Evolutionary conservation across 2,113 vertebrate species (phyloP).

Genomic region (Dipodomys spectabilis): DNA sequence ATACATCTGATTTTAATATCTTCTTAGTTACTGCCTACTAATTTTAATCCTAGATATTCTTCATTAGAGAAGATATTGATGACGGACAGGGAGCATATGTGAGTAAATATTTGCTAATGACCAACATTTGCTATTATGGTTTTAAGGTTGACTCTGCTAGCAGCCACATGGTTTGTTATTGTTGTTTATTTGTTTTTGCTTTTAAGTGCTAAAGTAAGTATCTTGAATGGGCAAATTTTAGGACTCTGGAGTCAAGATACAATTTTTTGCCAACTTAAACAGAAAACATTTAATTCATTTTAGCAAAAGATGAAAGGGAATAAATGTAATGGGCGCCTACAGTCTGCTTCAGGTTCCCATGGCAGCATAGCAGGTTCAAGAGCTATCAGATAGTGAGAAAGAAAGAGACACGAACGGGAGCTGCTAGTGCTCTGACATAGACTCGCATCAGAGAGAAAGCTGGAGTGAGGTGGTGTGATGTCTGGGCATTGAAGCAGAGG

Average conservation of each 20-base stretch:
- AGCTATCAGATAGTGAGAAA: conserved; percentile 71
- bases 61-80: conserved; percentile 40
- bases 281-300: conserved; percentile 37
- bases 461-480: conserved; percentile 42
- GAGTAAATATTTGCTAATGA: conserved; percentile 74
- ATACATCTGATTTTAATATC: background rate
- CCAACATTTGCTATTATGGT: conserved; percentile 36
- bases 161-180: background rate
- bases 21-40: conserved; percentile 1
- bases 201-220: conserved; percentile 5
- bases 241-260: conserved; percentile 54
- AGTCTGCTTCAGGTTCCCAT: conserved; percentile 81
- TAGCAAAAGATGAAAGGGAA: conserved; percentile 70
- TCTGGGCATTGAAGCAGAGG: conserved; percentile 23
- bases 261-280: conserved; percentile 70
- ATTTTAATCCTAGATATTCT: conserved; percentile 41
- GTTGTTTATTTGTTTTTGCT: conserved; percentile 12
- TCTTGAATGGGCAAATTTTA: conserved; percentile 34
- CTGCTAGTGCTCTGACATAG: conserved; percentile 63
- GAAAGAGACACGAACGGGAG: conserved; percentile 61
- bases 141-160: conserved; percentile 65
- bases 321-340: conserved; percentile 54
- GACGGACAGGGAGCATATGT: conserved; percentile 61
- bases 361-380: conserved; percentile 81
- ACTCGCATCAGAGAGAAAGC: conserved; percentile 74